Evolutionary conservation across 2,888 invertebrate species (phyloP).

Genomic region (Aromia moschata): DNA sequence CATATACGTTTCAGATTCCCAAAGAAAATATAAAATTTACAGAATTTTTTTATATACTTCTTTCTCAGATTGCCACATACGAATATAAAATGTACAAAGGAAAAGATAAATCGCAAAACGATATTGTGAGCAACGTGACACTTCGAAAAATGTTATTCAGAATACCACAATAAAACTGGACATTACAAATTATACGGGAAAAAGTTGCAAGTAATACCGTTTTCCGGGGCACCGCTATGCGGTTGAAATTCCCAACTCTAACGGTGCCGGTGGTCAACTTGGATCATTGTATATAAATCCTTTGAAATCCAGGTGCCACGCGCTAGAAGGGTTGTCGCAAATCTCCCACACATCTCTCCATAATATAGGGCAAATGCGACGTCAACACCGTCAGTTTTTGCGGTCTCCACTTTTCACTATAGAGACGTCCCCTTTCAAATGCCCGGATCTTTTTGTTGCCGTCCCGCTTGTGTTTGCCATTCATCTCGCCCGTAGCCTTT

Average conservation of each 20-base stretch:
- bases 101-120: no score
- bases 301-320: conserved; percentile 55
- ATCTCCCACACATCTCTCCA: conserved; percentile 49
- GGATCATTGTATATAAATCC: conserved; percentile 36
- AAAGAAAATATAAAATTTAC: no score
- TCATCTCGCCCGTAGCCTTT: conserved; percentile 2
- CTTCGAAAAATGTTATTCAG: not conserved
- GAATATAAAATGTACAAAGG: no score
- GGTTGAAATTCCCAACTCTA: conserved; percentile 28
- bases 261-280: conserved; percentile 48
- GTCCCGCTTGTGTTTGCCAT: conserved; percentile 1
- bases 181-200: conserved; percentile 4
- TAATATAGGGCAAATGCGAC: conserved; percentile 53
- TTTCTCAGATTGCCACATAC: no score
- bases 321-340: conserved; percentile 50
- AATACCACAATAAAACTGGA: conserved; percentile 5
- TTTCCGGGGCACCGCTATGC: not conserved
- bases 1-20: no score
- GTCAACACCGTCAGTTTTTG: conserved; percentile 47
- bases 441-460: conserved; percentile 19
- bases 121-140: not conserved
- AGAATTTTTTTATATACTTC: no score
- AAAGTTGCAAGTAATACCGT: conserved; percentile 21
- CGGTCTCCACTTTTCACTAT: conserved; percentile 20
- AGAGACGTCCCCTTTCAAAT: conserved; percentile 16